A percentile compares a stretch with the other conserved stretches of the same genome.
Conservation (phyloP, 2,797 vertebrate species). For the Clarias platycephalus region DNA sequence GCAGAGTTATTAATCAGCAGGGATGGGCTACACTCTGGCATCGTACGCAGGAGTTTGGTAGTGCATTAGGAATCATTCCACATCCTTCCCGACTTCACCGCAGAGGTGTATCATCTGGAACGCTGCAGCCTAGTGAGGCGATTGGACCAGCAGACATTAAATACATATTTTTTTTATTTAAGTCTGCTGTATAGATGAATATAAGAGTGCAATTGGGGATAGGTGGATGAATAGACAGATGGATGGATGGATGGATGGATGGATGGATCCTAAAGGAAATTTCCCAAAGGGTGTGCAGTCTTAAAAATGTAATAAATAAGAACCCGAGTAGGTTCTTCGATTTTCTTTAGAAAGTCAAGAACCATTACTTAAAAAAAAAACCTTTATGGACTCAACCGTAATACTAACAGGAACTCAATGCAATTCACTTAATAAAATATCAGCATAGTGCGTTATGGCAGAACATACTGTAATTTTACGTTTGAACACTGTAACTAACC, state of each 20-base stretch:
- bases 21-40: conserved; percentile 21
- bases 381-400: neutral
- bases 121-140: neutral
- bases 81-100: conserved; percentile 19
- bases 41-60: neutral
- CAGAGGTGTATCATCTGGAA: conserved; percentile 7
- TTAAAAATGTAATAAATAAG: neutral
- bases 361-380: neutral
- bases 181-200: conserved; percentile 6
- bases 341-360: neutral
- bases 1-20: conserved; percentile 36
- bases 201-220: neutral
- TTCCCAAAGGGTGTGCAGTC: neutral
- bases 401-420: neutral
- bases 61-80: neutral
- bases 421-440: neutral
- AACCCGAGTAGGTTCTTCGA: neutral
- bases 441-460: neutral
- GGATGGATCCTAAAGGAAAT: no score
- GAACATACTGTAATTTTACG: neutral
- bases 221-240: no score
- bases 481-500: neutral
- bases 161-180: no score
- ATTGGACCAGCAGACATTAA: neutral
- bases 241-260: no score